Base-by-base conservation (phyloP, 2,888 invertebrate species). In the Athalia circularis region DNA sequence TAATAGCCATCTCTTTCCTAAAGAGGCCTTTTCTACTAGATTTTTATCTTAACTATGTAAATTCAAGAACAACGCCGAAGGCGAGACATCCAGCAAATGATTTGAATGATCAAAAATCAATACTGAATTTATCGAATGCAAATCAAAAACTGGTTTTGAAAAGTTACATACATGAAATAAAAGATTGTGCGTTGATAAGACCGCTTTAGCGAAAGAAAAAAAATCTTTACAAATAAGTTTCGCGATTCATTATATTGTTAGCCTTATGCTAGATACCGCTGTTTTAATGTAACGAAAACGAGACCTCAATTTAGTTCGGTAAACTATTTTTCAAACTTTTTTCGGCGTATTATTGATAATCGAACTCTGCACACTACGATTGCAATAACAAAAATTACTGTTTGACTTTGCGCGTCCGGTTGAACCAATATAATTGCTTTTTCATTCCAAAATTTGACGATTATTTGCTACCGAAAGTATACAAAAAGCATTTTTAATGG, bases 1-100 rank as follows among this genome's bases (percentile, higher is more conserved):
- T 83, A 85, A 83, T 77, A 82, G 80, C 82, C 80, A 80, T 82
- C 81, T 85, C 81, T 85, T 87, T 85, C 84, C 84, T 76, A 76
- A 57, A 75, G 59, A 50, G 45, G 47, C 76, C 59, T 65, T 76
- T 79, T 65, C 59, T 48, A 76, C 68, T 61, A 15, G 48, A 68
- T 78, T 61, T 78, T 61, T 78, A 78, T 78, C 70, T 47, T 80
- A 65, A 80, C 79, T 80, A 77, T 82, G 79, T 70, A 45, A 80
- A 80, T 82, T 81, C 74, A 70, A 80, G 80, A 80, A 65, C 61
- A 61, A 76, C 78, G 77, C 79, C 59, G 79, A 72, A 79, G 13
- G 48, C 52, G 54, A 54, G 45, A 59, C 11, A 47, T 48, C 59
- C 57, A 72, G 59, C 8, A 62, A 62, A 61, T 13, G 74, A 62